A percentile compares a stretch with the other conserved stretches of the same genome.
Evolutionary conservation across 2,113 vertebrate species (phyloP).

Genomic region (Ptilonorhynchus violaceus): DNA sequence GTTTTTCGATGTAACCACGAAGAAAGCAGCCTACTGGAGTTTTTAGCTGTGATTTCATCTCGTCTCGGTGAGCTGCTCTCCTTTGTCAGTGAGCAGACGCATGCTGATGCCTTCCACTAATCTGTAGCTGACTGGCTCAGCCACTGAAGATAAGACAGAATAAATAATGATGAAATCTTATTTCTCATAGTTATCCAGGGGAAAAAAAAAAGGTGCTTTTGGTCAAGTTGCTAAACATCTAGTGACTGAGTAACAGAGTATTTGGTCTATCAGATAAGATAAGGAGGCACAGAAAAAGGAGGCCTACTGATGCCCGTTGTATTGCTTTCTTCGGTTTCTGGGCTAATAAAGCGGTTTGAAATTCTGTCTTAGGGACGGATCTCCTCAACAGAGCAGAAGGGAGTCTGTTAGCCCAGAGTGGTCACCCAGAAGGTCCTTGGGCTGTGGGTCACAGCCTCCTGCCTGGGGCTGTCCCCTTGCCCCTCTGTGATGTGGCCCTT

Average conservation of each 20-base stretch:
- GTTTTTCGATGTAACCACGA: background rate
- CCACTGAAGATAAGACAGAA: conserved; percentile 32
- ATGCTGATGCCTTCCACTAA: background rate
- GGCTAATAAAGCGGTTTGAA: background rate
- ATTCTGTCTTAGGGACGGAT: background rate
- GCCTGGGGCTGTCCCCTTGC: background rate
- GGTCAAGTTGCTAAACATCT: conserved; percentile 41
- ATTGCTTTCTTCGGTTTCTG: background rate
- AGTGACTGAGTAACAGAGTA: conserved; percentile 33
- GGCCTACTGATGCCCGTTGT: background rate
- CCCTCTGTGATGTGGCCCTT: rapidly evolving
- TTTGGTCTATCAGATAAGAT: conserved; percentile 8
- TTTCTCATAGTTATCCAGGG: background rate
- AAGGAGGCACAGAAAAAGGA: background rate
- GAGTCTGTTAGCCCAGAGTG: background rate
- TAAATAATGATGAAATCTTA: conserved; percentile 41
- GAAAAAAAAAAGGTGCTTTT: background rate
- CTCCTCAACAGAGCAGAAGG: background rate
- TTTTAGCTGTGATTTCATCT: background rate
- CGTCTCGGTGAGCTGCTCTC: background rate
- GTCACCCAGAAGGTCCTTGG: background rate
- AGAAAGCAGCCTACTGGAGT: background rate
- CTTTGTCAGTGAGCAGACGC: background rate
- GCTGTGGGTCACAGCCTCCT: background rate
- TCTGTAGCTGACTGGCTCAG: background rate